Base-by-base conservation (phyloP, 2,797 vertebrate species). In the Kryptopterus vitreolus region DNA sequence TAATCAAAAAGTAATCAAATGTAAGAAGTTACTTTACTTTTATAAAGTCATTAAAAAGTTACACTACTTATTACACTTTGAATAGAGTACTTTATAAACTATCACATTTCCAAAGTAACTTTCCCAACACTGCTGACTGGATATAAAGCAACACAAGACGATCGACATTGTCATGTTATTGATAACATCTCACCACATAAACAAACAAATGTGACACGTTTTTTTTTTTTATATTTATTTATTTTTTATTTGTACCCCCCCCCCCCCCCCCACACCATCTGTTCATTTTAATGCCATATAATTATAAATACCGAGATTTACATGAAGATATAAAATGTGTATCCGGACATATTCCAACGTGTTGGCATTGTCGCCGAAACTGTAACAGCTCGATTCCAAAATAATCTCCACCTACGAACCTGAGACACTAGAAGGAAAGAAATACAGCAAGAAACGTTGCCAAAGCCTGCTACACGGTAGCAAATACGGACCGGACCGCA, bases 261-360 rank as follows among this genome's bases (percentile, higher is more conserved):
- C n/a, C n/a, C n/a, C n/a, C n/a, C n/a, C n/a, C n/a, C n/a, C n/a
- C n/a, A n/a, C n/a, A n/a, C 76, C 85, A 93, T 91, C 89, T 91
- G 92, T 92, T 91, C 87, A 89, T 92, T 93, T 96, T 92, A 96
- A 92, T 95, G 85, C 91, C 90, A 87, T 92, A 93, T 90, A n/a
- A 90, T 94, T 96, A 96, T 96, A 98, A 98, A 97, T 96, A 95
- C 90, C 92, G 85, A 92, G 91, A 96, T 96, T 92, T 95, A 98
- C 94, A 98, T 82, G 91, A 95, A 95, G 91, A 98, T 84, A 86
- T 76, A 86, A 98, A 98, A 97, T 95, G 93, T 87, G 89, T 92
- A 92, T 90, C 87, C 82, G 71, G 83, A 92, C 91, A 81, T 92
- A 92, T 94, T 92, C 88, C 89, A 93, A 90, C 89, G 85, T 84